Percentiles rank a stretch among this genome's conserved stretches.
phyloP scores from a whole-genome alignment of 2,888 invertebrate species.

The Andrena minutula region DNA sequence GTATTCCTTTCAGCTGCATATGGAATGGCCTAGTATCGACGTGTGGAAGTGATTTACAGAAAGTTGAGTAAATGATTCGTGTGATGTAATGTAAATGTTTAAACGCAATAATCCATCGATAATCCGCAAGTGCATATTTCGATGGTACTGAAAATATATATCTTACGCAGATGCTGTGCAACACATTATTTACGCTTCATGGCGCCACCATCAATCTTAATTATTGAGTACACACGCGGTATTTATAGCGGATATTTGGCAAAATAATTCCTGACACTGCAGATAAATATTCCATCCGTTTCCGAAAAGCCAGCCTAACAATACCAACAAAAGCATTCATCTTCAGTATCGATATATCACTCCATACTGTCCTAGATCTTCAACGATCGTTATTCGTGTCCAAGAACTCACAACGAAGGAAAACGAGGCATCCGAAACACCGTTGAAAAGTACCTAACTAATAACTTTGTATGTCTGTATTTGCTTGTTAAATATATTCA shows the following conservation, averaged over 20 bases:
- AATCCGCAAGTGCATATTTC: slow-evolving; percentile 1
- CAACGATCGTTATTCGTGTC: too few species aligned
- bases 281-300: slow-evolving; percentile 21
- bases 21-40: not conserved
- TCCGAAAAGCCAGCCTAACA: not conserved
- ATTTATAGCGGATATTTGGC: slow-evolving; percentile 45
- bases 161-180: not conserved
- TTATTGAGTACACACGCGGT: slow-evolving; percentile 41
- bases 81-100: slow-evolving; percentile 24
- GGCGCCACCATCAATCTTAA: slow-evolving; percentile 54
- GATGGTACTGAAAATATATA: slow-evolving; percentile 29
- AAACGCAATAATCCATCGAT: slow-evolving; percentile 16
- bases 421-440: too few species aligned
- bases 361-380: too few species aligned
- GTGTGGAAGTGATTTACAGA: not conserved
- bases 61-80: not conserved
- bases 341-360: not conserved
- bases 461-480: too few species aligned
- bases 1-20: not conserved
- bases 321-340: not conserved
- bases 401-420: too few species aligned
- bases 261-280: slow-evolving; percentile 46
- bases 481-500: too few species aligned
- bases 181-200: slow-evolving; percentile 36
- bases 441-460: too few species aligned